These are phyloP conservation scores for Limanda limanda DNA, from an alignment of 2,113 vertebrate species.

Conservation along the genomic window DNA sequence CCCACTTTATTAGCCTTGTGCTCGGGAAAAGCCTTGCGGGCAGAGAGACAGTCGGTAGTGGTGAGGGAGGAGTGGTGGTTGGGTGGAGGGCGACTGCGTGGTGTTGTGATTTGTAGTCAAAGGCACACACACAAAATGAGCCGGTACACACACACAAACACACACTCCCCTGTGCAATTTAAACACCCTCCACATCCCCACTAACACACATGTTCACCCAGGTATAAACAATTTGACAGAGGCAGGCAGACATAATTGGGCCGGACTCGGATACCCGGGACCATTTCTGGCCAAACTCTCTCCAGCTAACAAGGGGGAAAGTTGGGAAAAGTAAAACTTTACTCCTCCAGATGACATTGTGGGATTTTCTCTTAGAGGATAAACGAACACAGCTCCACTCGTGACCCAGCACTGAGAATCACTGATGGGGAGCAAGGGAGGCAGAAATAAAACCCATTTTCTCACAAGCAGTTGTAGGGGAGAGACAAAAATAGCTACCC, in stretches of 20 bases:
- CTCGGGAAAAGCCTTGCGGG: slow-evolving; percentile 78
- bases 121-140: slow-evolving; percentile 15
- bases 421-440: neutral
- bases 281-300: slow-evolving; percentile 51
- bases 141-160: slow-evolving; percentile 8
- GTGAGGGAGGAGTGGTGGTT: slow-evolving; percentile 13
- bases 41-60: slow-evolving; percentile 46
- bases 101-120: slow-evolving; percentile 31
- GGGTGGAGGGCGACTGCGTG: neutral
- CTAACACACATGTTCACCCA: slow-evolving; percentile 72
- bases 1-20: slow-evolving; percentile 82
- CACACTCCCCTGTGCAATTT: slow-evolving; percentile 52
- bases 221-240: slow-evolving; percentile 79
- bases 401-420: slow-evolving; percentile 28
- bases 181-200: slow-evolving; percentile 49
- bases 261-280: slow-evolving; percentile 57
- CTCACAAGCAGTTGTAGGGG: neutral
- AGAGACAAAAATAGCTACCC: neutral
- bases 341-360: slow-evolving; percentile 53
- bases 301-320: slow-evolving; percentile 60
- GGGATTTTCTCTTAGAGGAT: slow-evolving; percentile 29
- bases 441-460: slow-evolving; percentile 4
- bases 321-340: slow-evolving; percentile 66
- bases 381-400: slow-evolving; percentile 18
- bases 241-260: slow-evolving; percentile 77